Base-by-base conservation (phyloP, 2,113 vertebrate genomes). In the Opisthocomus hoazin region DNA sequence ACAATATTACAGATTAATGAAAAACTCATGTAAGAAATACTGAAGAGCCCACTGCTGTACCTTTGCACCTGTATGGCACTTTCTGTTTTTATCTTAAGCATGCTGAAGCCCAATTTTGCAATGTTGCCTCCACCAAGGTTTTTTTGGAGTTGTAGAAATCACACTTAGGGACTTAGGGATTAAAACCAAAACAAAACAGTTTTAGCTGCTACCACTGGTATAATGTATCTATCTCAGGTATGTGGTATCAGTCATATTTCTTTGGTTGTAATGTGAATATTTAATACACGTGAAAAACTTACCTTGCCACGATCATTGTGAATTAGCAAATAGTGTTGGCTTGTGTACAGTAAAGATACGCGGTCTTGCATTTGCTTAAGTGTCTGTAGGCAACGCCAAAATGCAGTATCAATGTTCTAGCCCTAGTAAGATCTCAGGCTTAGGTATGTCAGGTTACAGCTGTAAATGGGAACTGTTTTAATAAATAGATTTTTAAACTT, bases 141-240 rank as follows among this genome's bases (percentile, higher is more conserved):
- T 89, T 89, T 94, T 63, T 65, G 29, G 34, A 84, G 83, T 41
- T 75, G 22, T 82, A 87, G 60, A 93, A 92, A 82, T 79, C 30
- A 66, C 34, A 71, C 34, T n/a, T 71, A 48, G 6, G 43, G 79
- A 45, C 87, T 11, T 74, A 74, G 36, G 57, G 36, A 82, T 90
- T 58, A 13, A 63, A 66, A 43, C 43, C 5, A 51, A 57, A 27
- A 56, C 14, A n/a, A 53, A 50, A 7, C 5, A 10, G n/a, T 74
- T 83, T 57, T 82, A 92, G 79, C 86, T 91, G 94, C 89, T 91
- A 77, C 84, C 41, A 71, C 68, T 84, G 79, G 43, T 93, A 84
- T 91, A 94, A 76, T 21, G 10, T 75, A 82, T 96, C 96, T 75
- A 82, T 96, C 96, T 96, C 96, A 96, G 94, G 96, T 96, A 92